These are phyloP conservation scores for Esox niger DNA, from an alignment of 2,113 vertebrate species.

Conservation along the genomic window DNA sequence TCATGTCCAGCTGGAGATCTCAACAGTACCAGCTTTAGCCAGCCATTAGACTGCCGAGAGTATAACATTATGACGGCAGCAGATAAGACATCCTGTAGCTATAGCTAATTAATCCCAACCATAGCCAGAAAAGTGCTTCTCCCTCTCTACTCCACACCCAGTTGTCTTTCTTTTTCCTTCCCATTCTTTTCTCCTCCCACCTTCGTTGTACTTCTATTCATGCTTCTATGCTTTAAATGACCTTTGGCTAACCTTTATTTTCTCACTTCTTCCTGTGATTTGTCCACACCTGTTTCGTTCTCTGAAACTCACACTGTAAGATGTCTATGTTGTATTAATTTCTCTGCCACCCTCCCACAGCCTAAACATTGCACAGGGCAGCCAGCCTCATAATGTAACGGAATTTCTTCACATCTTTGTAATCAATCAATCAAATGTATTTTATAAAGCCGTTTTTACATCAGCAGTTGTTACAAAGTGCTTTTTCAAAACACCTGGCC, in stretches of 20 bases:
- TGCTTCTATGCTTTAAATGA: not conserved
- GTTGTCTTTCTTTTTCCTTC: not conserved
- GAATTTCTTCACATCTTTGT: constrained; percentile 2
- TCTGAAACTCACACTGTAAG: constrained; percentile 8
- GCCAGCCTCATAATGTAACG: constrained; percentile 20
- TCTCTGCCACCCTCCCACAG: constrained; percentile 11
- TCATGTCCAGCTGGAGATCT: constrained; percentile 16
- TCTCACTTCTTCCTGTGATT: not conserved
- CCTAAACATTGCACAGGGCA: constrained; percentile 24
- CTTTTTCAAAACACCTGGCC: no score
- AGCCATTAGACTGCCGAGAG: constrained; percentile 33
- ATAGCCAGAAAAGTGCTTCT: not conserved
- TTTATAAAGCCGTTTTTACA: no score
- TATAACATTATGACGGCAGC: constrained; percentile 20
- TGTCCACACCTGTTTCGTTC: not conserved
- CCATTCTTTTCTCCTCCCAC: constrained; percentile 4
- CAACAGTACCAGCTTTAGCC: constrained; percentile 29
- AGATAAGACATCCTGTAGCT: constrained; percentile 19
- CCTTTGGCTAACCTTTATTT: not conserved
- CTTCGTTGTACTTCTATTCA: not conserved
- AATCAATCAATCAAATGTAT: not conserved
- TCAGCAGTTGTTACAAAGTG: no score
- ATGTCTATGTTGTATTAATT: constrained; percentile 33
- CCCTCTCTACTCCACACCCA: no score
- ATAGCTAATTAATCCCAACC: constrained; percentile 15